Base-by-base conservation (phyloP, 1,140 invertebrate species). In the Aporrectodea caliginosa region DNA sequence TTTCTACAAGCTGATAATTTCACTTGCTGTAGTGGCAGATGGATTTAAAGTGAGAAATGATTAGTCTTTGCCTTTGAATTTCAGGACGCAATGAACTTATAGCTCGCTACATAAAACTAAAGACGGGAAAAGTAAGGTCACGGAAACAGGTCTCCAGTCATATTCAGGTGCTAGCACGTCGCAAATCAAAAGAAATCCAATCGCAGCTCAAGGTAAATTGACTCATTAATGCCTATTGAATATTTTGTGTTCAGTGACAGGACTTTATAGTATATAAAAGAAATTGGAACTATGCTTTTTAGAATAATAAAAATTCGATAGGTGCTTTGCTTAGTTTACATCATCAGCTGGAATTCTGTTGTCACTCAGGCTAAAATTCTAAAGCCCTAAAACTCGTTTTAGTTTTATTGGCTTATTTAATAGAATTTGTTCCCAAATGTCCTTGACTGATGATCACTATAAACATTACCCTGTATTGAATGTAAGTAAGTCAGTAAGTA, bases 61-160 rank as follows among this genome's bases (percentile, higher is more conserved):
- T 58, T 12, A 22, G 6, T 58, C 22, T 6, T 58, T 58, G 6
- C 6, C 6, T 14, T 72, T 72, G 14, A 72, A 72, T 72, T 32
- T 6, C 70, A 98, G 97, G 97, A 86, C 93, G 98, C 83, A 99
- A 99, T 91, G 98, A 99, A 91, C 91, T 99, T 85, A 99, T 99
- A 89, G 98, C 98, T 81, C 92, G 98, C 84, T 99, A 99, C 90
- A 99, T 99, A 86, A 99, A 99, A 92, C 90, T 99, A 83, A 92
- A 97, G 84, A 99, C 97, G 80, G 98, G 98, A 75, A 99, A 99
- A 89, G 98, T 97, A 88, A 92, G 98, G 88, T 99, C 98, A 86
- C 91, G 98, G 85, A 99, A 99, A 90, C 98, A 99, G 91, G 98
- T 99, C 83, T 98, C 96, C 83, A 98, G 96, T 84, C 98, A 99